Conservation (phyloP, 2,888 invertebrate genomes). For the Buathra laborator region DNA sequence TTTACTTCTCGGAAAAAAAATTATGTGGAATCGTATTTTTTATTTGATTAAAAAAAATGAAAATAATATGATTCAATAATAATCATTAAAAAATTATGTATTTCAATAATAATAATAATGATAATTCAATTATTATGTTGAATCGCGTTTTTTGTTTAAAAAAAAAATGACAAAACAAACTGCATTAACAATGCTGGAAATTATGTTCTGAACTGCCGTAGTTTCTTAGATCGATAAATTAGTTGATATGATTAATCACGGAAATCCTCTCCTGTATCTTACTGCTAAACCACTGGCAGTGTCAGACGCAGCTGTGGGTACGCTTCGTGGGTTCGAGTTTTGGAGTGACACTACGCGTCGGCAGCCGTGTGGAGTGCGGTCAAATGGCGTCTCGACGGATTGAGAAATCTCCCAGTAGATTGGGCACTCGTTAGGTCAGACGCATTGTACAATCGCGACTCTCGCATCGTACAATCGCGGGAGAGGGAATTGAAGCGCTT, state of each 20-base stretch:
- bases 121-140: too few species aligned
- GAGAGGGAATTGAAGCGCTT: slow-evolving; percentile 16
- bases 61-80: too few species aligned
- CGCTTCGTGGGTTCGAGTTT: not conserved
- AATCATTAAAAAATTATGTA: too few species aligned
- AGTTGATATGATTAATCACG: not conserved
- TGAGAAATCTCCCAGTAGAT: slow-evolving; percentile 59
- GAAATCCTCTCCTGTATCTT: not conserved
- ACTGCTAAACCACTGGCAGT: not conserved
- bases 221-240: not conserved
- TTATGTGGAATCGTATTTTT: too few species aligned
- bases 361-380: slow-evolving; percentile 16
- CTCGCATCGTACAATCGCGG: not conserved
- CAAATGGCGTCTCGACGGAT: not conserved
- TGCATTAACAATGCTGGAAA: not conserved
- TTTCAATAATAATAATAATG: too few species aligned
- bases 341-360: not conserved
- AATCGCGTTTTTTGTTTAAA: not conserved
- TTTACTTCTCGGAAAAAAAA: too few species aligned
- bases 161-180: not conserved
- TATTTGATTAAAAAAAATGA: too few species aligned
- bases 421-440: slow-evolving; percentile 46
- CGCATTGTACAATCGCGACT: slow-evolving; percentile 11
- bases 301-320: slow-evolving; percentile 19
- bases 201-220: not conserved